phyloP scores from a whole-genome alignment of 2,797 vertebrate genomes.

The Sebastes itinus region DNA sequence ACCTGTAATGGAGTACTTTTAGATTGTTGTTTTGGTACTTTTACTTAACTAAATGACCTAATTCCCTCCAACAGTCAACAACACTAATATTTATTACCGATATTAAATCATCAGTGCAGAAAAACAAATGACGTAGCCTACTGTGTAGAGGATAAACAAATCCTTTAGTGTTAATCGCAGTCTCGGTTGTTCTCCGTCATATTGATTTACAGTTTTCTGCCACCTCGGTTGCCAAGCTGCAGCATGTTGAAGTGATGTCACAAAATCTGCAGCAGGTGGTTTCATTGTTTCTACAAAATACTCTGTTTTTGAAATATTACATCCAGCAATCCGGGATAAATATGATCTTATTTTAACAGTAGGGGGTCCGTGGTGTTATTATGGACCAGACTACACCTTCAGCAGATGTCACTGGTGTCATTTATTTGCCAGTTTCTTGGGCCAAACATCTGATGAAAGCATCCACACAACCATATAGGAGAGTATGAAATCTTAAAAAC shows the following conservation, averaged over 20 bases:
- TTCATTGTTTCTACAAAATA: constrained; percentile 60
- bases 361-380: constrained; percentile 45
- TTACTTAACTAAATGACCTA: neutral
- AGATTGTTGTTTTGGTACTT: no score
- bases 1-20: no score
- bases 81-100: neutral
- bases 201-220: neutral
- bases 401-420: constrained; percentile 40
- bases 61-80: neutral
- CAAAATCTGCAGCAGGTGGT: constrained; percentile 70
- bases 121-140: constrained; percentile 12
- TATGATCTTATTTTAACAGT: constrained; percentile 48
- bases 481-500: neutral
- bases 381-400: neutral
- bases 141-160: neutral
- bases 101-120: neutral
- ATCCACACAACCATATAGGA: neutral
- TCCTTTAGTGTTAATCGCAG: neutral
- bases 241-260: constrained; percentile 54
- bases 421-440: neutral
- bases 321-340: constrained; percentile 49
- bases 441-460: neutral
- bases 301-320: constrained; percentile 35
- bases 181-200: neutral
- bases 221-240: constrained; percentile 10